Conservation (phyloP, 1,140 invertebrate genomes). For the Archegozetes longisetosus region DNA sequence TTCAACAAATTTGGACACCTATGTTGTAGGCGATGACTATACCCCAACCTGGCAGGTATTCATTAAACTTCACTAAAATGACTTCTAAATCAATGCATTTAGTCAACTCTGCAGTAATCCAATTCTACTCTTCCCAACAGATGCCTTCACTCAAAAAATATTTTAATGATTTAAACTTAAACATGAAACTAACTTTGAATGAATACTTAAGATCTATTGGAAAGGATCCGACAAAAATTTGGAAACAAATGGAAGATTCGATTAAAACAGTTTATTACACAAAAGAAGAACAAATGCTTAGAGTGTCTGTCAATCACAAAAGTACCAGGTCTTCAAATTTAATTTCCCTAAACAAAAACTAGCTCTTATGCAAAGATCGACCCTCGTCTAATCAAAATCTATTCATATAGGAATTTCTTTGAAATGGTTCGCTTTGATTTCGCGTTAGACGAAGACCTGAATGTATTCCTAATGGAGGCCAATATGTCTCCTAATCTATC, state of each 20-base stretch:
- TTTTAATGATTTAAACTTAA: slow-evolving; percentile 55
- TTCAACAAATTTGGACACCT: slow-evolving; percentile 58
- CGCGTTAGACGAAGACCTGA: slow-evolving; percentile 68
- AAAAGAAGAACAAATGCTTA: slow-evolving; percentile 47
- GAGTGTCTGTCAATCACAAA: slow-evolving; percentile 31
- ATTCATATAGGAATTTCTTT: slow-evolving; percentile 63
- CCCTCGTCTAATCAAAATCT: too few relatives aligned
- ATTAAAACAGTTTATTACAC: slow-evolving; percentile 51
- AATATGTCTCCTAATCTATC: slow-evolving; percentile 97
- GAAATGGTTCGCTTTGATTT: slow-evolving; percentile 89
- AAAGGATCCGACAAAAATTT: slow-evolving; percentile 53
- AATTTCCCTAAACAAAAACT: neutral
- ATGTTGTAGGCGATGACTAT: slow-evolving; percentile 88
- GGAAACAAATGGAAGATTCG: slow-evolving; percentile 60
- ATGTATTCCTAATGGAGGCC: slow-evolving; percentile 79
- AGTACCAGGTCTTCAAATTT: slow-evolving; percentile 26
- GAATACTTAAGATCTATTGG: slow-evolving; percentile 49
- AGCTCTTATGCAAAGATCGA: too few relatives aligned
- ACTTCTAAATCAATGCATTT: neutral
- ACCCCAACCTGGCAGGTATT: slow-evolving; percentile 77
- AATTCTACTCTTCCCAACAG: slow-evolving; percentile 21
- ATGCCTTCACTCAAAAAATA: slow-evolving; percentile 60
- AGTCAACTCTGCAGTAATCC: slow-evolving; percentile 9
- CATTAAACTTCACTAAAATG: slow-evolving; percentile 1
- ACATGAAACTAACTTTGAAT: slow-evolving; percentile 75